Evolutionary conservation across 2,113 vertebrate genomes (phyloP), one percentile per base, ranked within the genome.

Genomic region (Eudyptes chrysolophus): DNA sequence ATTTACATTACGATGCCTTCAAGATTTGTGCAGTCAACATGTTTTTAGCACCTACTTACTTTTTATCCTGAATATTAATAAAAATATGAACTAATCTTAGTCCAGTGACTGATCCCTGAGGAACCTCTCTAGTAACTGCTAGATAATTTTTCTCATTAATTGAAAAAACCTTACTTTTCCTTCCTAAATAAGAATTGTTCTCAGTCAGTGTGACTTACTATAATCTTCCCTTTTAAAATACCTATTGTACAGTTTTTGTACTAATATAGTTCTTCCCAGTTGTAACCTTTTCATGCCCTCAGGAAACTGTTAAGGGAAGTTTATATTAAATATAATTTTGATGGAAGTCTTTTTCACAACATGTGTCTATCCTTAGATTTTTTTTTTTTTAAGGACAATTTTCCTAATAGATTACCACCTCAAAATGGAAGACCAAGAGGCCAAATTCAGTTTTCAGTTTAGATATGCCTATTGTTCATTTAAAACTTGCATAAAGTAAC

Each of bases 1-100:
- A 3, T 78, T 68, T 79, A 55, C 3, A 22, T 64, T 75, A 82
- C 0, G 0, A 36, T 66, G 15, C 13, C 13, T 66, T 93, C 26
- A 29, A 82, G 69, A 62, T 81, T 38, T 75, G 17, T 44, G 44
- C 10, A 70, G 20, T 16, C 49, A 84, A 70, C 7, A 25, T 1
- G 1, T 0, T 27, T 89, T 87, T 61, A 52, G 8, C 25, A 13
- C 6, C 58, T 44, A 16, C 18, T 77, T 74, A 30, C 6, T 26
- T 75, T 65, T 92, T 52, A 52, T 30, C 15, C 30, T 52, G 16
- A 81, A n/a, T 48, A 65, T 61, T 61, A 65, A 21, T 42, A 54
- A 85, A 88, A 69, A 38, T 15, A 61, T 15, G 2, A 69, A 65
- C 14, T 38, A 54, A 38, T 32, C 32, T 76, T 71, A 13, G 9